Evolutionary conservation across 1,140 invertebrate species (phyloP).

Genomic region (Zeugodacus cucurbitae): DNA sequence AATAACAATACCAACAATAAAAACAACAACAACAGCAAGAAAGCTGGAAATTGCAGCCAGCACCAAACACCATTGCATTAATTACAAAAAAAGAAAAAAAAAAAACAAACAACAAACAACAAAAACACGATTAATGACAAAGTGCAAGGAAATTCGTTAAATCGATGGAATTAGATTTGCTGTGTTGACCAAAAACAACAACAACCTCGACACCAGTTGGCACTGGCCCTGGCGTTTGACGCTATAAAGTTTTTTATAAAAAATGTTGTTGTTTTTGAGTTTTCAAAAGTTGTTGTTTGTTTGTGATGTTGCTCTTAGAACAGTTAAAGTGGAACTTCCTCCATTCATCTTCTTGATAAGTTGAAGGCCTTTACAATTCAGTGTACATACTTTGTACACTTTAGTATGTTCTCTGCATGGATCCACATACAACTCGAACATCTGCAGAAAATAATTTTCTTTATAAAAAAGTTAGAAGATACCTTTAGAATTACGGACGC

Average conservation of each 20-base stretch:
- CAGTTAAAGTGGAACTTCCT: too few relatives aligned
- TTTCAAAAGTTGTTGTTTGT: too few relatives aligned
- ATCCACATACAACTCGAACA: too few relatives aligned
- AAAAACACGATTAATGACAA: neutral
- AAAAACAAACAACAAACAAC: neutral
- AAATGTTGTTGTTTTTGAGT: neutral
- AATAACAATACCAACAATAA: neutral
- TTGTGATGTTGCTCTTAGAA: too few relatives aligned
- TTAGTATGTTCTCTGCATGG: too few relatives aligned
- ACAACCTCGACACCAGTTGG: neutral
- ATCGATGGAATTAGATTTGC: neutral
- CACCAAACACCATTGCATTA: slow-evolving; percentile 1
- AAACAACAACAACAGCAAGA: neutral
- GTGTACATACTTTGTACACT: too few relatives aligned
- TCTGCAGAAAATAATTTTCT: too few relatives aligned
- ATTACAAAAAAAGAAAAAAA: neutral
- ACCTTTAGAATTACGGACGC: too few relatives aligned
- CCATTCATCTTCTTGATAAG: too few relatives aligned
- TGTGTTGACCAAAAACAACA: neutral
- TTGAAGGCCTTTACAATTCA: too few relatives aligned
- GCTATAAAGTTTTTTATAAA: neutral
- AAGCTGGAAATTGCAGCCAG: neutral
- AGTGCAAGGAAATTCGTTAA: slow-evolving; percentile 19
- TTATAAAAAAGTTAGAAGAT: too few relatives aligned
- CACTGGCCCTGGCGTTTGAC: slow-evolving; percentile 6